Evolutionary conservation across 2,113 vertebrate species (phyloP).

Genomic region (Girardinichthys multiradiatus): DNA sequence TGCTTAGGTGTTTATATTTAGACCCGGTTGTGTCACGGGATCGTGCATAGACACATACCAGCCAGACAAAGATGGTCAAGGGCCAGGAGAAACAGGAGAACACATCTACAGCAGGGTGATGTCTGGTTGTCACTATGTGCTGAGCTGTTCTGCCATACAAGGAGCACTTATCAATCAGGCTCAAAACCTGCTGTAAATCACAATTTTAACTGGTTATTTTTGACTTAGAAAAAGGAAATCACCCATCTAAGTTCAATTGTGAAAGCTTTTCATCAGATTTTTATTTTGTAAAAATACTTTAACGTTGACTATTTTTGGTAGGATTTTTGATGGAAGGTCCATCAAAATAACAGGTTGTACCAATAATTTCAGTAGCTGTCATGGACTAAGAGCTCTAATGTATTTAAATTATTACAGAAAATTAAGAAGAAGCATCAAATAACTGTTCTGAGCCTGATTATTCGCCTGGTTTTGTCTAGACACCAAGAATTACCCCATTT

Average conservation of each 20-base stretch:
- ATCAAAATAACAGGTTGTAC: background rate
- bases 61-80: constrained; percentile 64
- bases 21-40: constrained; percentile 55
- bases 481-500: constrained; percentile 7
- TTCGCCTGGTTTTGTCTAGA: background rate
- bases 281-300: background rate
- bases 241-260: background rate
- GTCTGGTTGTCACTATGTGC: background rate
- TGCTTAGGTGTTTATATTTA: constrained; percentile 63
- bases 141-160: constrained; percentile 31
- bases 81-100: constrained; percentile 25
- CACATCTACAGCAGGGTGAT: constrained; percentile 16
- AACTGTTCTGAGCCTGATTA: background rate
- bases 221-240: background rate
- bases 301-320: background rate
- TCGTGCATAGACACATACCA: constrained; percentile 52
- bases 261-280: background rate
- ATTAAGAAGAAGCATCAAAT: background rate
- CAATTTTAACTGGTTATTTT: background rate
- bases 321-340: background rate
- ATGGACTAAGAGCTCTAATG: background rate
- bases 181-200: constrained; percentile 14
- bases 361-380: background rate
- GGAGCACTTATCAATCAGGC: constrained; percentile 21
- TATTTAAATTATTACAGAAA: background rate